phyloP scores from a whole-genome alignment of 64 coral and sea anemone species.

The Platygyra sinensis region DNA sequence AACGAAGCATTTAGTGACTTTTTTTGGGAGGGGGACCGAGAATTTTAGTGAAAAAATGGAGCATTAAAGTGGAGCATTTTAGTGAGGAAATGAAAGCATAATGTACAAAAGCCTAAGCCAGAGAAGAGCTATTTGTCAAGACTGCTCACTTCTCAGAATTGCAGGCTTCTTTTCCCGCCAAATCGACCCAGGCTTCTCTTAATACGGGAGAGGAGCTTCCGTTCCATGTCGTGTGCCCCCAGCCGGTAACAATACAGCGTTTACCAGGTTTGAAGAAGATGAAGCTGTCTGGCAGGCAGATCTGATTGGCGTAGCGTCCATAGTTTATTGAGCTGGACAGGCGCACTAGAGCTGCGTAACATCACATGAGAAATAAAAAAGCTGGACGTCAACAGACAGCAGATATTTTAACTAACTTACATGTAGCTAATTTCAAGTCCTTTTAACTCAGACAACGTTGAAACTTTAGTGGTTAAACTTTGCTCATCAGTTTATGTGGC shows the following conservation, averaged over 20 bases:
- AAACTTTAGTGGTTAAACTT: too few species aligned
- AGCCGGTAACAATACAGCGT: slow-evolving; percentile 90
- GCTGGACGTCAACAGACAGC: too few species aligned
- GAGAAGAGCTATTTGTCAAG: not conserved
- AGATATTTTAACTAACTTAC: too few species aligned
- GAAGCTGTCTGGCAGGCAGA: slow-evolving; percentile 74
- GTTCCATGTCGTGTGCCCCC: slow-evolving; percentile 89
- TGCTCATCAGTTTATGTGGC: too few species aligned
- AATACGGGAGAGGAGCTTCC: slow-evolving; percentile 64
- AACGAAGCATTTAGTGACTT: too few species aligned
- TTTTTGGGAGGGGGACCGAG: too few species aligned
- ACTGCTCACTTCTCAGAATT: slow-evolving; percentile 74
- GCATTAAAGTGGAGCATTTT: too few species aligned
- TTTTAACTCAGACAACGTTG: too few species aligned
- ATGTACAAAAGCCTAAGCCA: too few species aligned
- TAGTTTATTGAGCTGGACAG: slow-evolving; percentile 55
- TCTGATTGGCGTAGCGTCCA: slow-evolving; percentile 47
- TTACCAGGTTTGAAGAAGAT: slow-evolving; percentile 67
- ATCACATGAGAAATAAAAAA: not conserved
- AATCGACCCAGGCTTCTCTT: slow-evolving; percentile 81
- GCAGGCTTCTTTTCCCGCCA: slow-evolving; percentile 74
- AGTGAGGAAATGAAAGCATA: too few species aligned
- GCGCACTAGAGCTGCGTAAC: slow-evolving; percentile 72
- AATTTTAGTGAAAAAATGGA: too few species aligned
- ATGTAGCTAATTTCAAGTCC: too few species aligned